Base-by-base conservation (phyloP, 2,113 vertebrate species). In the Mastomys natalensis region DNA sequence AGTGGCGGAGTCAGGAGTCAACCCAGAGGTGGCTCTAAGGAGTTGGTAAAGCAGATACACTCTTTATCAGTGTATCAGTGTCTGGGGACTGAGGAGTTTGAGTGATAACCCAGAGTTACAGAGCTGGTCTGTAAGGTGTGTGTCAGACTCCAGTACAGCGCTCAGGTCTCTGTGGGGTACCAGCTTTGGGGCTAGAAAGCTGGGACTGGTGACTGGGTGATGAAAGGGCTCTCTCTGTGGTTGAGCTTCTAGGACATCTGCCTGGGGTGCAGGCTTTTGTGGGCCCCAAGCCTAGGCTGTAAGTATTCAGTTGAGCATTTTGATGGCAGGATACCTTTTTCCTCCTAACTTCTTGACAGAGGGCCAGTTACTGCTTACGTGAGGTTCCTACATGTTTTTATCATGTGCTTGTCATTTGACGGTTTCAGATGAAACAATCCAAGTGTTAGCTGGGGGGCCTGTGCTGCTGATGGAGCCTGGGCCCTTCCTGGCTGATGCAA, bases 351-450 rank as follows among this genome's bases (percentile, higher is more conserved):
- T 93, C 93, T 24, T 95, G 93, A 95, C 92, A 58, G 53, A 87
- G 86, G 66, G 82, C 95, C 88, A 95, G 68, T 95, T 81, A 80
- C 31, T 97, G 95, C 97, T 97, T 97, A 95, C 92, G 62, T 90
- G 92, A 95, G 80, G 93, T 92, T 95, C 87, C 94, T 95, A 55
- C 48, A 73, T 34, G 51, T 86, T 95, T 97, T 92, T 93, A 86
- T 97, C 95, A 87, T 87, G 34, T 88, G 95, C 73, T 96, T 94
- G 11, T 93, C 86, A 85, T 93, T 78, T 97, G 92, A 97, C 90
- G 87, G 92, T 92, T 97, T 94, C 43, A 95, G 93, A 90, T 78
- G 93, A 96, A 94, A 92, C 31, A 53, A 68, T 97, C 95, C 94
- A 98, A 96, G 94, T 93, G 95, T 93, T 87, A 96, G 90, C 82